These are phyloP conservation scores for Liparis tanakae DNA, from an alignment of 2,797 vertebrate genomes.

Conservation along the genomic window DNA sequence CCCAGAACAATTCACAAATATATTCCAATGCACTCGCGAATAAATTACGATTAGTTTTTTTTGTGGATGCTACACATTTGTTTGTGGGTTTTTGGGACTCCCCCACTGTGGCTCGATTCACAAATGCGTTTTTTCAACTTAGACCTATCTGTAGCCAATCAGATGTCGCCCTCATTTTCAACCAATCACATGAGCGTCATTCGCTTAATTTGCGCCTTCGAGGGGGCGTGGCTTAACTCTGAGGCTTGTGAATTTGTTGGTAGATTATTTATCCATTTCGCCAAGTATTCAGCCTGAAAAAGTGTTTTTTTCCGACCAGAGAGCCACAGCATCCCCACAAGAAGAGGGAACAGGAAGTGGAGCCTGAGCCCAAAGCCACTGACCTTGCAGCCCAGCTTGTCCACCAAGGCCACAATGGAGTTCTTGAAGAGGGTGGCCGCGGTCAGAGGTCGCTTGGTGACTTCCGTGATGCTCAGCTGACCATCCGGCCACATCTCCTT, in stretches of 20 bases:
- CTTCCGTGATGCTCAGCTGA: slow-evolving; percentile 91
- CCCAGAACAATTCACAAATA: no score
- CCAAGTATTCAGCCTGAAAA: background rate
- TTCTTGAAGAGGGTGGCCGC: slow-evolving; percentile 93
- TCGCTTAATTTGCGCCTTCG: no score
- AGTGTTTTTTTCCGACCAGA: background rate
- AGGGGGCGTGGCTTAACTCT: no score
- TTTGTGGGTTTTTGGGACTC: no score
- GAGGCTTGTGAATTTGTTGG: background rate
- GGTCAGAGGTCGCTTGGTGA: slow-evolving; percentile 93
- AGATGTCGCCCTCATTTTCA: no score
- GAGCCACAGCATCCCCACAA: background rate
- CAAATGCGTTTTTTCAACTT: no score
- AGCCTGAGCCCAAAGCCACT: slow-evolving; percentile 13
- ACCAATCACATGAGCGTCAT: no score
- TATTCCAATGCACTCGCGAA: no score
- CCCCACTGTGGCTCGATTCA: no score
- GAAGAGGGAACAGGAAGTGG: background rate
- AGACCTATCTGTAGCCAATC: no score
- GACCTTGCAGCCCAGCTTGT: slow-evolving; percentile 94
- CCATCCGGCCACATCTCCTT: slow-evolving; percentile 95
- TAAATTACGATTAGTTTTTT: no score
- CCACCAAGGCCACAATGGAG: slow-evolving; percentile 93
- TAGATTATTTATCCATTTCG: background rate
- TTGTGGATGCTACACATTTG: no score